phyloP scores from a whole-genome alignment of 2,888 invertebrate species.

The Ctenicera cuprea region DNA sequence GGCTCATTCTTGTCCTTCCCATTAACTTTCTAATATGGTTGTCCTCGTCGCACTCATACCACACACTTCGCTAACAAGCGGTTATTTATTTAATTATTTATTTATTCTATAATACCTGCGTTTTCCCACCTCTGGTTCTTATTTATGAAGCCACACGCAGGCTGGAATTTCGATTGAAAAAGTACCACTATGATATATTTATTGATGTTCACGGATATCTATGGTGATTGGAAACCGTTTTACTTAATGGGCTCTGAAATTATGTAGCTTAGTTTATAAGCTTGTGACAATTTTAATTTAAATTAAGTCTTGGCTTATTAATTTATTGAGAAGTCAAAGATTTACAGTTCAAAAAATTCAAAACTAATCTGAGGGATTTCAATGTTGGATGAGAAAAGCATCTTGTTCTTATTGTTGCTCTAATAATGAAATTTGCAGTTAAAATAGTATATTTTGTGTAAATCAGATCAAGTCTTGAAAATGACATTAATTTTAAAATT shows the following conservation, averaged over 20 bases:
- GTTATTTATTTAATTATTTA: slow-evolving; percentile 74
- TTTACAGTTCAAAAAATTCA: not conserved
- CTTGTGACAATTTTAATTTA: not conserved
- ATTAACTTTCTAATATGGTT: slow-evolving; percentile 15
- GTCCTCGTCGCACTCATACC: slow-evolving; percentile 59
- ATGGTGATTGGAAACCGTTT: slow-evolving; percentile 69
- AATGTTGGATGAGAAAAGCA: not conserved
- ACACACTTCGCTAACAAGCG: slow-evolving; percentile 73
- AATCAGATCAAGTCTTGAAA: too few species aligned
- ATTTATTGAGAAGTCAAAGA: not conserved
- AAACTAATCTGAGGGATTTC: not conserved
- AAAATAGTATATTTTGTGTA: too few species aligned
- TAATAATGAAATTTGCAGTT: too few species aligned
- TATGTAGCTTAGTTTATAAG: slow-evolving; percentile 32
- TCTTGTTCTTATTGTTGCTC: not conserved
- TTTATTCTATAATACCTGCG: slow-evolving; percentile 74
- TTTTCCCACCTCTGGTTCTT: slow-evolving; percentile 72
- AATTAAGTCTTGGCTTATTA: not conserved
- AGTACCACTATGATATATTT: slow-evolving; percentile 67
- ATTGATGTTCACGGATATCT: slow-evolving; percentile 69
- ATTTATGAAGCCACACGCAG: slow-evolving; percentile 74
- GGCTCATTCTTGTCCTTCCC: slow-evolving; percentile 59
- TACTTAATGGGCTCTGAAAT: slow-evolving; percentile 55
- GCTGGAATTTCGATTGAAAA: slow-evolving; percentile 70
- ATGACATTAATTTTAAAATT: too few species aligned